Base-by-base conservation (phyloP, 2,797 vertebrate genomes). In the Gallinago nigripennis region DNA sequence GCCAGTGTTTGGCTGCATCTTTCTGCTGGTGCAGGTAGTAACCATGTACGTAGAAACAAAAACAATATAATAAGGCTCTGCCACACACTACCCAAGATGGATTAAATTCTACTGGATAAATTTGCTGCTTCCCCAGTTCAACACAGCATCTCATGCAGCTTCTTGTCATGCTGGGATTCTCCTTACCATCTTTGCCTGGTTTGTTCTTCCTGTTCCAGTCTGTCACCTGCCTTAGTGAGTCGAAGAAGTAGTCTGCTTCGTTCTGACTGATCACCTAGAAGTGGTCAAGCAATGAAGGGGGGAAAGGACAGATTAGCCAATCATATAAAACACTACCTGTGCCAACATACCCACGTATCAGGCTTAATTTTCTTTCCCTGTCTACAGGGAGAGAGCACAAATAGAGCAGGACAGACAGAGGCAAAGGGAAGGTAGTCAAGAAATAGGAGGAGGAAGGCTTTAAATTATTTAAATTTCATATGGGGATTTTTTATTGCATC, bases 201-300 rank as follows among this genome's bases (percentile, higher is more conserved):
- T 98, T 99, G 90, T 97, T 97, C 88, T 97, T 99, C 93, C 97
- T 99, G 73, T 98, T 98, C 99, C 98, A 99, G 94, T 99, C 98
- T 11, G 99, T 99, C 93, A 99, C 98, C 78, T 99, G 98, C 89
- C 98, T 98, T 90, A 99, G 97, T 61, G 98, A 99, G 95, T 99
- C 99, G 27, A 99, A 99, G 98, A 99, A 99, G 96, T 99, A 99
- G 91, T 99, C 99, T 9, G 97, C 96, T 43, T 99, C 99, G 28
- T 98, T 99, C 97, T 99, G 97, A 96, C 99, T 99, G 95, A 99
- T 98, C 93, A 99, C 98, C 99, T 99, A 92, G 53, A 94, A 78
- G 56, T 79, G 18, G 18, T 33, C 84, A 92, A 56, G 48, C 72
- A 78, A 85, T 28, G 76, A 65, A 53, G 39, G 20, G 31, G 17